A percentile compares a stretch with the other conserved stretches of the same genome.
Evolutionary conservation across 64 coral and sea anemone species (phyloP).

Genomic region (Dendronephthya gigantea): DNA sequence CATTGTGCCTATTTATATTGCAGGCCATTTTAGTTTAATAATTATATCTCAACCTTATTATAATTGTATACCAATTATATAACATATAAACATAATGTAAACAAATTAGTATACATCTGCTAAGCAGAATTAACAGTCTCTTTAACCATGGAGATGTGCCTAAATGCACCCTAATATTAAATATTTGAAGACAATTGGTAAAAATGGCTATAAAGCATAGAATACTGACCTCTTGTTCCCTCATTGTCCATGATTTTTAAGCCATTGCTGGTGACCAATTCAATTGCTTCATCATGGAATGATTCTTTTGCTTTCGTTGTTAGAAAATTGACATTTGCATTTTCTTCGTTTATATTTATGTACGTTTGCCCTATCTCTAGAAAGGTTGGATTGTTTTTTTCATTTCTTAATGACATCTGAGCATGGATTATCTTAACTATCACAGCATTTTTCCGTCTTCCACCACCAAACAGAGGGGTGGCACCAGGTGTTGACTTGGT

Average conservation of each 20-base stretch:
- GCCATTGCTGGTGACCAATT: constrained; percentile 43
- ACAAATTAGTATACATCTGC: not conserved
- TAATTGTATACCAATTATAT: too few relatives aligned
- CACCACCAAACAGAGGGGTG: constrained; percentile 36
- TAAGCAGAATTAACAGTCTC: not conserved
- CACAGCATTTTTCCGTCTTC: constrained; percentile 32
- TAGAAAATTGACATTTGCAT: constrained; percentile 43
- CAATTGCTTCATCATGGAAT: constrained; percentile 33
- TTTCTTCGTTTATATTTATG: constrained; percentile 32
- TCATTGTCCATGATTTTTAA: constrained; percentile 30
- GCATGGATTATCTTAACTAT: constrained; percentile 44
- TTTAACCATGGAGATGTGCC: not conserved
- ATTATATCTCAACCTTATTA: too few relatives aligned
- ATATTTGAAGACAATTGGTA: not conserved
- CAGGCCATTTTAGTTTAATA: too few relatives aligned
- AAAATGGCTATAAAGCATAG: not conserved
- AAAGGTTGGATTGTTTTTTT: constrained; percentile 25
- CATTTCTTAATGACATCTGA: constrained; percentile 39
- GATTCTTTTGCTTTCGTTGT: constrained; percentile 35
- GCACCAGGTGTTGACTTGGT: constrained; percentile 4
- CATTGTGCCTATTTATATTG: not conserved
- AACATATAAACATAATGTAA: too few relatives aligned
- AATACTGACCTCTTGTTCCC: constrained; percentile 40
- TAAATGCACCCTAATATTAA: not conserved
- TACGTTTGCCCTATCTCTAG: constrained; percentile 45